Evolutionary conservation across 2,797 vertebrate species (phyloP).

Genomic region (Pampus argenteus): DNA sequence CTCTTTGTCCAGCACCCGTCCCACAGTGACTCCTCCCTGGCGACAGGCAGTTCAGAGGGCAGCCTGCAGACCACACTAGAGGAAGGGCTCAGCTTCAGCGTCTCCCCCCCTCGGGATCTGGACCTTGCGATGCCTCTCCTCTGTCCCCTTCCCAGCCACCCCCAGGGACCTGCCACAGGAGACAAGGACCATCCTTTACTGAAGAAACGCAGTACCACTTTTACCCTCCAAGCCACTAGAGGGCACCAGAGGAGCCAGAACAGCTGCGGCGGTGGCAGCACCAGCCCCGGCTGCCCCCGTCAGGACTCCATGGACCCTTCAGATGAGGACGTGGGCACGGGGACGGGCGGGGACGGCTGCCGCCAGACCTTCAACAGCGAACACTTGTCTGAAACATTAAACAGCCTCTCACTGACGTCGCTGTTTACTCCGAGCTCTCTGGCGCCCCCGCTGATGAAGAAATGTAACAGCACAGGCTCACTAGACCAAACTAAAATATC

Average conservation of each 20-base stretch:
- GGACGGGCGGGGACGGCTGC: conserved; percentile 46
- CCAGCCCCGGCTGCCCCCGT: conserved; percentile 87
- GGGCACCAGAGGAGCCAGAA: conserved; percentile 93
- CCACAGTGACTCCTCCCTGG: conserved; percentile 90
- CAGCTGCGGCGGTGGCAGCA: conserved; percentile 89
- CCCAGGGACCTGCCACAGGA: conserved; percentile 35
- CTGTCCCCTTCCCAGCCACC: conserved; percentile 68
- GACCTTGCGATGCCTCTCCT: conserved; percentile 69
- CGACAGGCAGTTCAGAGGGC: conserved; percentile 89
- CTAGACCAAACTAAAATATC: conserved; percentile 71
- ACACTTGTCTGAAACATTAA: conserved; percentile 89
- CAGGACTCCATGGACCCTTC: conserved; percentile 92
- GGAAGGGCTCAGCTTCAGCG: conserved; percentile 89
- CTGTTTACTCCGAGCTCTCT: conserved; percentile 85
- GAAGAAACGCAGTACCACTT: conserved; percentile 58
- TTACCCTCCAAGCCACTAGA: conserved; percentile 85
- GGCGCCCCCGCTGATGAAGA: conserved; percentile 82
- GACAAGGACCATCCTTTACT: conserved; percentile 30
- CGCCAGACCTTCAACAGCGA: conserved; percentile 85
- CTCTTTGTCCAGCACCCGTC: conserved; percentile 75
- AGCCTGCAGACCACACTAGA: conserved; percentile 92
- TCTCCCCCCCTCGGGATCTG: conserved; percentile 83
- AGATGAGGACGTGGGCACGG: conserved; percentile 83
- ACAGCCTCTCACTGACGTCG: conserved; percentile 93
- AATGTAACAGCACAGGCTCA: conserved; percentile 94